phyloP scores from a whole-genome alignment of 2,113 vertebrate species.

The Plectropomus leopardus region DNA sequence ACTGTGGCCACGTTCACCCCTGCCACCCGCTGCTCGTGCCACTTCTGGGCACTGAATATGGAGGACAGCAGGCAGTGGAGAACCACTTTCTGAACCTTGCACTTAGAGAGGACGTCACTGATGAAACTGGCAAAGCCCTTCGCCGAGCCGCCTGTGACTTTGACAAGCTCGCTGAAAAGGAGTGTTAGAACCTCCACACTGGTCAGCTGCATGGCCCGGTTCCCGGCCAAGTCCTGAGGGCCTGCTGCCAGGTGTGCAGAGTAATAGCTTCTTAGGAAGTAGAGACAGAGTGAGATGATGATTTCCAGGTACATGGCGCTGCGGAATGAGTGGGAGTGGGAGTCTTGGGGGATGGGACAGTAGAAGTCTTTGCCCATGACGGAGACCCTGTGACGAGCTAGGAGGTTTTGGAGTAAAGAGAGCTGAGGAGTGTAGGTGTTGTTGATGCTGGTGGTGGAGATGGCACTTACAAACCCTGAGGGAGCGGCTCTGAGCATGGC shows the following conservation, averaged over 20 bases:
- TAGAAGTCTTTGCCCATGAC: constrained; percentile 99
- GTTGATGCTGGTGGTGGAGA: constrained; percentile 98
- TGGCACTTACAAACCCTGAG: constrained; percentile 94
- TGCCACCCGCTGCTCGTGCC: constrained; percentile 91
- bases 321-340: constrained; percentile 94
- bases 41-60: constrained; percentile 97
- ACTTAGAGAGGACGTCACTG: constrained; percentile 96
- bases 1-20: constrained; percentile 89
- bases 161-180: constrained; percentile 94
- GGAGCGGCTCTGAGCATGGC: constrained; percentile 95
- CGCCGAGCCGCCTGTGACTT: constrained; percentile 94
- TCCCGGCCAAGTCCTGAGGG: constrained; percentile 93
- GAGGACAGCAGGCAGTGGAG: constrained; percentile 96
- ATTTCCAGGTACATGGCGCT: constrained; percentile 99
- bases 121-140: constrained; percentile 99
- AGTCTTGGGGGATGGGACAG: constrained; percentile 95
- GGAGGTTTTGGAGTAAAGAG: constrained; percentile 95
- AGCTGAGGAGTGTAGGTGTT: constrained; percentile 97
- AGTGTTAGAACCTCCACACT: constrained; percentile 96
- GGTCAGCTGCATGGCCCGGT: constrained; percentile 98
- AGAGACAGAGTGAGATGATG: constrained; percentile 96
- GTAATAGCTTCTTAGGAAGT: constrained; percentile 96
- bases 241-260: constrained; percentile 92
- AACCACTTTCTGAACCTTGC: constrained; percentile 98
- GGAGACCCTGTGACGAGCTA: constrained; percentile 96